Percentiles rank a stretch among this genome's conserved stretches.
These are phyloP conservation scores for Onychorhynchus coronatus DNA, from an alignment of 2,113 vertebrate species.

Conservation along the genomic window DNA sequence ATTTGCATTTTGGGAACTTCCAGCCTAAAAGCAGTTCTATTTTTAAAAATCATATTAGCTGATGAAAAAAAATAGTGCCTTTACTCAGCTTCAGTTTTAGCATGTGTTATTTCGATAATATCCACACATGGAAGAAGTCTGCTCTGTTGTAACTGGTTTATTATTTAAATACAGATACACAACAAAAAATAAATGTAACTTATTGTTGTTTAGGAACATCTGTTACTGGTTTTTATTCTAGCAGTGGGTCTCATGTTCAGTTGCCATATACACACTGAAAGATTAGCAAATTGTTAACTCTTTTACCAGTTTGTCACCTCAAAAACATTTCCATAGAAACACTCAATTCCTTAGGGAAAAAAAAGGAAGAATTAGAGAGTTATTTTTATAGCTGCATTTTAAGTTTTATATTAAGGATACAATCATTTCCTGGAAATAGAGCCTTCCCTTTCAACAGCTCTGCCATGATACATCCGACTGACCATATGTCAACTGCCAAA, in stretches of 20 bases:
- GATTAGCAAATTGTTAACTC: not conserved
- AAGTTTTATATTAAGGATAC: constrained; percentile 85
- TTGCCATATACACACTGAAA: not conserved
- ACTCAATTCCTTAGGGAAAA: not conserved
- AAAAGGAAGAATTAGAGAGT: not conserved
- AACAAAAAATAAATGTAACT: constrained; percentile 9
- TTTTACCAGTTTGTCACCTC: not conserved
- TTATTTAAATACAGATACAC: constrained; percentile 28
- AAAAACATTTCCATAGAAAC: not conserved
- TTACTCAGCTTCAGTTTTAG: not conserved
- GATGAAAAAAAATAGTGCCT: not conserved
- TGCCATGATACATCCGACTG: constrained; percentile 98
- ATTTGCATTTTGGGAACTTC: not conserved
- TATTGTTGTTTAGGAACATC: not conserved
- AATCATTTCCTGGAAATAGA: constrained; percentile 94
- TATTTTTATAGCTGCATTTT: not conserved
- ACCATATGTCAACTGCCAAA: constrained; percentile 96
- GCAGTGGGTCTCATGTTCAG: not conserved
- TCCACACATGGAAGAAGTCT: not conserved
- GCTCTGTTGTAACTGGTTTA: not conserved
- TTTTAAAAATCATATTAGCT: not conserved
- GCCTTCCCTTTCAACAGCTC: constrained; percentile 95
- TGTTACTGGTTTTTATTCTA: not conserved
- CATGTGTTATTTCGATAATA: not conserved
- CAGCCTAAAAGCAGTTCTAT: not conserved